These are phyloP conservation scores for Corythaeola cristata DNA, from an alignment of 2,113 vertebrate genomes.

Conservation along the genomic window DNA sequence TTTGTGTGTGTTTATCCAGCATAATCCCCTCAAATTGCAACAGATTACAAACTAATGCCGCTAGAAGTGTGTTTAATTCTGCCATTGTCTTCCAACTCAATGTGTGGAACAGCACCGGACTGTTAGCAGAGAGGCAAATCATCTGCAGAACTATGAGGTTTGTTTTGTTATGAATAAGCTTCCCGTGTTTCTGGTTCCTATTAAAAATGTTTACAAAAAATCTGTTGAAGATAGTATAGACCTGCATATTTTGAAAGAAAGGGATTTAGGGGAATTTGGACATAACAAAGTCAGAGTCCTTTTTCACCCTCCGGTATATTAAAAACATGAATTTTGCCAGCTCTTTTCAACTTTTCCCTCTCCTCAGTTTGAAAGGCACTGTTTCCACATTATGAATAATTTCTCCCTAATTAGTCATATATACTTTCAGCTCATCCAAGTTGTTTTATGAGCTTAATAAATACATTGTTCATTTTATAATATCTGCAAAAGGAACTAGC, in stretches of 20 bases:
- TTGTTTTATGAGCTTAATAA: constrained; percentile 1
- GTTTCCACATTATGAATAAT: background rate
- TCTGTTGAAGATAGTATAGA: background rate
- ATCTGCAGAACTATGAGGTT: background rate
- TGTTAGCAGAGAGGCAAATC: background rate
- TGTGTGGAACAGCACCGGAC: background rate
- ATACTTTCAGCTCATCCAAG: background rate
- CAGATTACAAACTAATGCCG: background rate
- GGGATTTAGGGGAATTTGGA: background rate
- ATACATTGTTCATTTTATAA: constrained; percentile 6
- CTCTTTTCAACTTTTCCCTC: background rate
- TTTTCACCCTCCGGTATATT: background rate
- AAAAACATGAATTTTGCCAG: background rate
- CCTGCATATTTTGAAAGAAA: background rate
- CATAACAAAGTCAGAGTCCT: background rate
- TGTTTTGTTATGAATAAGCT: background rate
- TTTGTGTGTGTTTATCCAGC: background rate
- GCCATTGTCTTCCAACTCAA: background rate
- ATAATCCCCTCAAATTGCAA: background rate
- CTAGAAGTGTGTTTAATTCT: background rate
- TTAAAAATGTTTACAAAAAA: background rate
- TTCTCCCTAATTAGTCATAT: background rate
- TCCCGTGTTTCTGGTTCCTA: background rate
- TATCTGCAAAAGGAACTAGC: background rate
- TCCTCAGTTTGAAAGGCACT: background rate